Percentiles rank a stretch among this genome's conserved stretches.
These are phyloP conservation scores for Microhierax caerulescens DNA, from an alignment of 2,797 vertebrate genomes.

Conservation along the genomic window DNA sequence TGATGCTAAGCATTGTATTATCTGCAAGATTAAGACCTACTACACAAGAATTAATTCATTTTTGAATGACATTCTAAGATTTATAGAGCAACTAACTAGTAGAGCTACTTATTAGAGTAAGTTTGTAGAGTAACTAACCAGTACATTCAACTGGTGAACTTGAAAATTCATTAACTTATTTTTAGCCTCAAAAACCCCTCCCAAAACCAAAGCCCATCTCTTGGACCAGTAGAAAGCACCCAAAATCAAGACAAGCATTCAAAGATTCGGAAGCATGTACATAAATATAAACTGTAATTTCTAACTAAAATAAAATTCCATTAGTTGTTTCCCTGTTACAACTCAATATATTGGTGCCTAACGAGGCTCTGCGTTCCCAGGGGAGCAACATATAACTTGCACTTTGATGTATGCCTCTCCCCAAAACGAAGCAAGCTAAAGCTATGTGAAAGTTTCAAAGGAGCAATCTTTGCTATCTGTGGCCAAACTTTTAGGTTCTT, in stretches of 20 bases:
- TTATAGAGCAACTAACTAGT: not conserved
- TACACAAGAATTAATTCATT: not conserved
- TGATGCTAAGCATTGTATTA: not conserved
- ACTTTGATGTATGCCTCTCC: not conserved
- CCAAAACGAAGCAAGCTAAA: not conserved
- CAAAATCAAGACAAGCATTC: not conserved
- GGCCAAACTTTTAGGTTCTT: not conserved
- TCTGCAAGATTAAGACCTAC: not conserved
- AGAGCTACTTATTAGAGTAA: too few relatives aligned
- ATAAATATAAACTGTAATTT: not conserved
- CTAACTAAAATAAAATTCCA: not conserved
- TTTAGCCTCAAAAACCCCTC: not conserved
- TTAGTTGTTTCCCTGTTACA: not conserved
- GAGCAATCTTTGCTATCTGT: not conserved
- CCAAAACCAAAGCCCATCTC: not conserved
- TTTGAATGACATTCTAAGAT: not conserved
- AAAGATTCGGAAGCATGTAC: not conserved
- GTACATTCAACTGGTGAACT: not conserved
- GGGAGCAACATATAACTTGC: not conserved
- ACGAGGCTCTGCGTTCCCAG: not conserved
- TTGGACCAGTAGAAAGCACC: not conserved
- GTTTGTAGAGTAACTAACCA: not conserved
- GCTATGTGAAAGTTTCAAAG: not conserved
- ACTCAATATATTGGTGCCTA: not conserved
- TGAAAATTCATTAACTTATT: not conserved